phyloP scores from a whole-genome alignment of 2,797 vertebrate genomes.

The Anas georgica region DNA sequence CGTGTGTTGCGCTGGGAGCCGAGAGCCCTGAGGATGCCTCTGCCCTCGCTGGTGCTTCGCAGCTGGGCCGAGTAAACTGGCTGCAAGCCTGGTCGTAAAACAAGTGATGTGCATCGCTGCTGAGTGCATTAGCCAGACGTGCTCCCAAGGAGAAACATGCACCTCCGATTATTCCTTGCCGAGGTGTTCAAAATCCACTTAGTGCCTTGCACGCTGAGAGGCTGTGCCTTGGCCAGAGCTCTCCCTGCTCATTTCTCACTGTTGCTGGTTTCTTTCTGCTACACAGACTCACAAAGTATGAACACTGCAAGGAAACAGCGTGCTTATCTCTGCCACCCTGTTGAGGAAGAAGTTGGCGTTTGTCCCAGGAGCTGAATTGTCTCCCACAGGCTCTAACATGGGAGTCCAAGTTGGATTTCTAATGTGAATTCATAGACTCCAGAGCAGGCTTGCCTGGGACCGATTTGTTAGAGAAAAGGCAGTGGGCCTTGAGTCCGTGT shows the following conservation, averaged over 20 bases:
- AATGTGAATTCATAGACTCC: rapidly evolving
- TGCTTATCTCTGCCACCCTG: neutral
- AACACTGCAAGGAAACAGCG: neutral
- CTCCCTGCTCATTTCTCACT: neutral
- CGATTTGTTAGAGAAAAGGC: neutral
- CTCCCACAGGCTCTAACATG: rapidly evolving
- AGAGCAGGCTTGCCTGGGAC: neutral
- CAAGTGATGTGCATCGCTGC: no score
- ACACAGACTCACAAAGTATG: rapidly evolving
- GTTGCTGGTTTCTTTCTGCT: neutral
- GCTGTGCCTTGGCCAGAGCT: neutral
- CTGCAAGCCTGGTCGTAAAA: rapidly evolving
- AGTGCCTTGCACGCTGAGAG: neutral
- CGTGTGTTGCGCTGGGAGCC: rapidly evolving
- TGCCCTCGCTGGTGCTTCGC: rapidly evolving
- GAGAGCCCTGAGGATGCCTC: rapidly evolving
- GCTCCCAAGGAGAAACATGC: neutral
- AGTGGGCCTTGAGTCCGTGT: neutral
- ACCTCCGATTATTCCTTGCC: neutral
- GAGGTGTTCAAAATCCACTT: neutral
- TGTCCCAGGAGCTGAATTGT: neutral
- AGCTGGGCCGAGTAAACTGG: rapidly evolving
- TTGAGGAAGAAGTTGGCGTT: neutral
- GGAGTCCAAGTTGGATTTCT: neutral
- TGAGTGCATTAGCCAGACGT: neutral